Percentiles rank a stretch among this genome's conserved stretches.
Evolutionary conservation across 2,888 invertebrate genomes (phyloP).

Genomic region (Leptinotarsa rubiginosa): DNA sequence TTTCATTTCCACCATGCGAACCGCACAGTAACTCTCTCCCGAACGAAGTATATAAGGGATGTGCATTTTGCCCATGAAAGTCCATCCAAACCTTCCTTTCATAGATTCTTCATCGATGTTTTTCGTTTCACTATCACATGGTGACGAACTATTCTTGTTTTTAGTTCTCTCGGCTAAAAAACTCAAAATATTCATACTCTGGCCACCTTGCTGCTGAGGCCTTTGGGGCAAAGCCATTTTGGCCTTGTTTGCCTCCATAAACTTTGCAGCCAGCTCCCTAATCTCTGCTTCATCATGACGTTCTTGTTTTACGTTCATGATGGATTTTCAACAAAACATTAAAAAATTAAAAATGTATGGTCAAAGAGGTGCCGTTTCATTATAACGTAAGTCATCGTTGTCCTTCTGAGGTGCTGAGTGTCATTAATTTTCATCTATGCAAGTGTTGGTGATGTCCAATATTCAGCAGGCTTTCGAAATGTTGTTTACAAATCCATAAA

Average conservation of each 20-base stretch:
- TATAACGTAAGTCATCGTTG: conserved; percentile 43
- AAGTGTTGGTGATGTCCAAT: conserved; percentile 26
- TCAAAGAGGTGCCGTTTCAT: conserved; percentile 39
- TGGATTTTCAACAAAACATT: conserved; percentile 31
- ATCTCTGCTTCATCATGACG: conserved; percentile 89
- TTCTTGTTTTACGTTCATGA: conserved; percentile 74
- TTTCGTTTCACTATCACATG: conserved; percentile 59
- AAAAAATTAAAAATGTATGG: conserved; percentile 39
- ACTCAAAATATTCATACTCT: conserved; percentile 73
- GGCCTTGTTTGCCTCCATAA: conserved; percentile 74
- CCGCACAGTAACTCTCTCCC: conserved; percentile 90
- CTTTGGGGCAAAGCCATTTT: conserved; percentile 68
- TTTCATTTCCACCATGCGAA: conserved; percentile 93
- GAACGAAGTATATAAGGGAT: conserved; percentile 91
- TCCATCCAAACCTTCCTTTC: conserved; percentile 91
- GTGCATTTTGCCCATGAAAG: conserved; percentile 84
- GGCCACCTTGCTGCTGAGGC: conserved; percentile 62
- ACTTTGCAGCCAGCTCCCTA: conserved; percentile 85
- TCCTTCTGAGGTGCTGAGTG: conserved; percentile 32
- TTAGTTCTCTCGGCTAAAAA: conserved; percentile 67
- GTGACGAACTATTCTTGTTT: conserved; percentile 58
- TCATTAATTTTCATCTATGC: conserved; percentile 34
- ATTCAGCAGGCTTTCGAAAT: conserved; percentile 40
- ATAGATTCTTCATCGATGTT: conserved; percentile 79
- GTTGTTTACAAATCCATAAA: conserved; percentile 59